A percentile compares a stretch with the other conserved stretches of the same genome.
Conservation (phyloP, 2,888 invertebrate genomes). For the Plusia festucae region DNA sequence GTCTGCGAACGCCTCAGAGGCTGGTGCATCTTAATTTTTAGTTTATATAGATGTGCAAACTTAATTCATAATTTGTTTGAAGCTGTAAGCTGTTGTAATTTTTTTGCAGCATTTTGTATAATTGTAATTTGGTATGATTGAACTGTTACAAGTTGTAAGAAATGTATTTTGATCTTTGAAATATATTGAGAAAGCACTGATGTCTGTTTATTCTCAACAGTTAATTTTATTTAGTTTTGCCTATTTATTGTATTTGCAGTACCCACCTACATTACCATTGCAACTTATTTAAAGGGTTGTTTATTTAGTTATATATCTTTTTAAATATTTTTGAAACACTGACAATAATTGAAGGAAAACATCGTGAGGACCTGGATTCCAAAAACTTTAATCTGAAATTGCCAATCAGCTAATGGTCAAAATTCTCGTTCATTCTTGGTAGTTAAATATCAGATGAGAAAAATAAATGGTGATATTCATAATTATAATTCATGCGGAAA, state of each 20-base stretch:
- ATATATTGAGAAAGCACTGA: slow-evolving; percentile 82
- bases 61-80: slow-evolving; percentile 60
- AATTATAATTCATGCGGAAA: no score
- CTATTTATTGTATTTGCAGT: neutral
- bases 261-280: no score
- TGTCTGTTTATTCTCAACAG: slow-evolving; percentile 61
- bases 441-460: no score
- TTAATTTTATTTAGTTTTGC: slow-evolving; percentile 6
- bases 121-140: slow-evolving; percentile 86
- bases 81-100: slow-evolving; percentile 80
- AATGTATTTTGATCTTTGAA: slow-evolving; percentile 88
- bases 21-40: slow-evolving; percentile 70
- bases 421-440: no score
- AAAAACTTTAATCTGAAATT: no score
- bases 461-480: no score
- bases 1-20: slow-evolving; percentile 48
- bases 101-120: slow-evolving; percentile 81
- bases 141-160: slow-evolving; percentile 86
- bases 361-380: no score
- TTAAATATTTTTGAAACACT: no score
- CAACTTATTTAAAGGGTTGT: no score
- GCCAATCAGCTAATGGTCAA: no score
- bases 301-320: no score
- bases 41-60: slow-evolving; percentile 62
- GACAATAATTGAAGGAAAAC: no score